These are phyloP conservation scores for Chrysopilus asiliformis DNA, from an alignment of 2,888 invertebrate genomes.

Conservation along the genomic window DNA sequence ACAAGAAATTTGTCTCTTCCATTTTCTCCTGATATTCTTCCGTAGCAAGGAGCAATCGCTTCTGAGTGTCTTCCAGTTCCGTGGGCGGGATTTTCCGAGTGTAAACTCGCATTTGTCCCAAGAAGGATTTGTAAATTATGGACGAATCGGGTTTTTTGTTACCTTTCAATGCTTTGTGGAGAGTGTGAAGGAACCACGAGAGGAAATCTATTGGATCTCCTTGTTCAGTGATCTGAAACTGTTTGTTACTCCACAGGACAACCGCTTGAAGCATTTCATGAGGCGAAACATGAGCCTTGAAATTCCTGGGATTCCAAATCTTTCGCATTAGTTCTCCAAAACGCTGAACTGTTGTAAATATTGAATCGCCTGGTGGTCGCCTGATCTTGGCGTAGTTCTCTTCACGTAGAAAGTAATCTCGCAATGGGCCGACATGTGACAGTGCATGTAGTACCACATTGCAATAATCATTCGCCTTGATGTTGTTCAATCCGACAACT, in stretches of 20 bases:
- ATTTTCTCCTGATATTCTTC: slow-evolving; percentile 79
- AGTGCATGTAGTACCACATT: slow-evolving; percentile 94
- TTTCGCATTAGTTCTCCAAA: slow-evolving; percentile 95
- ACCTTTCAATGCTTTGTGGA: slow-evolving; percentile 89
- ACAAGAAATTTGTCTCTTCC: slow-evolving; percentile 88
- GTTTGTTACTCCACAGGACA: slow-evolving; percentile 90
- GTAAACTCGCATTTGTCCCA: slow-evolving; percentile 81
- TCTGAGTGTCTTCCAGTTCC: slow-evolving; percentile 81
- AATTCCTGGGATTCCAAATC: slow-evolving; percentile 97
- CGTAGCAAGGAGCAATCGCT: slow-evolving; percentile 59
- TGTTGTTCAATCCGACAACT: slow-evolving; percentile 95
- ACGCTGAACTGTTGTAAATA: slow-evolving; percentile 72
- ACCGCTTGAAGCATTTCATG: slow-evolving; percentile 99
- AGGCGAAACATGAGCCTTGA: slow-evolving; percentile 98
- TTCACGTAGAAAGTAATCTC: slow-evolving; percentile 91
- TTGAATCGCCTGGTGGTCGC: slow-evolving; percentile 90
- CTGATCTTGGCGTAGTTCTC: slow-evolving; percentile 80
- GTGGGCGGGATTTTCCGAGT: slow-evolving; percentile 87
- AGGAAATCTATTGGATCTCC: slow-evolving; percentile 97
- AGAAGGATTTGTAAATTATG: slow-evolving; percentile 88
- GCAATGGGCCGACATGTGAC: slow-evolving; percentile 84
- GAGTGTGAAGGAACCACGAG: slow-evolving; percentile 94
- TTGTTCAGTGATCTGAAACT: slow-evolving; percentile 96
- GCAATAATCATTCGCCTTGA: slow-evolving; percentile 99
- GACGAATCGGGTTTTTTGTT: slow-evolving; percentile 77